Base-by-base conservation (phyloP, 1,140 invertebrate genomes). In the Manduca sexta region DNA sequence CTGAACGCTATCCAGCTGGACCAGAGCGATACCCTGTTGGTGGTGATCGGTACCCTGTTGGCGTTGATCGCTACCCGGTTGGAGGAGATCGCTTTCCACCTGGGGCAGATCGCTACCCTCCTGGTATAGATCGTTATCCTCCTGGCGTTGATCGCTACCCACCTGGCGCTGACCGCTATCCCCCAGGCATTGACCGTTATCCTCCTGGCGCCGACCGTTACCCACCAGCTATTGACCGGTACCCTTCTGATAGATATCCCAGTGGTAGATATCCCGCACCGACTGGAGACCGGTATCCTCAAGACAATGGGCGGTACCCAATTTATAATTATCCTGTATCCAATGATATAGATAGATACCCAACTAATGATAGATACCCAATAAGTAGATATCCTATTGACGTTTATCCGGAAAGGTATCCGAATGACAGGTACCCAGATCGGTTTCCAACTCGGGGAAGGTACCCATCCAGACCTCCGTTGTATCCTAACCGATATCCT, bases 391-490 rank as follows among this genome's bases (percentile, higher is more conserved):
- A 87, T 57, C 83, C 86, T n/a, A 63, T 72, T 29, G 68, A 18
- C 69, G 86, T 69, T 64, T 70, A 87, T 55, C 84, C 86, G 38
- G 88, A 88, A 42, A 74, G 88, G 42, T 87, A 83, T 61, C 86
- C 88, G 57, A 49, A 64, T 35, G 62, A 69, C 54, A 76, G 86
- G 40, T 88, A 87, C 69, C 88, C 87, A 49, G 60, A 56, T 34
- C 29, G 52, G 14, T 52, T 37, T 39, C 56, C 0, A 26, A 39
- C 51, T 0, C 74, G 81, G 55, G 71, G 64, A 2, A 70, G 86
- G 52, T 85, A 75, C 60, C 69, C 81, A 49, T 16, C 59, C 33
- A 73, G 72, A 46, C 71, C 78, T 3, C 74, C 79, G 29, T 86
- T 69, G 39, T 79, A 76, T 58, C 73, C 84, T 7, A 81, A 67